Conservation (phyloP, 2,888 invertebrate genomes). For the Terebella lapidaria region DNA sequence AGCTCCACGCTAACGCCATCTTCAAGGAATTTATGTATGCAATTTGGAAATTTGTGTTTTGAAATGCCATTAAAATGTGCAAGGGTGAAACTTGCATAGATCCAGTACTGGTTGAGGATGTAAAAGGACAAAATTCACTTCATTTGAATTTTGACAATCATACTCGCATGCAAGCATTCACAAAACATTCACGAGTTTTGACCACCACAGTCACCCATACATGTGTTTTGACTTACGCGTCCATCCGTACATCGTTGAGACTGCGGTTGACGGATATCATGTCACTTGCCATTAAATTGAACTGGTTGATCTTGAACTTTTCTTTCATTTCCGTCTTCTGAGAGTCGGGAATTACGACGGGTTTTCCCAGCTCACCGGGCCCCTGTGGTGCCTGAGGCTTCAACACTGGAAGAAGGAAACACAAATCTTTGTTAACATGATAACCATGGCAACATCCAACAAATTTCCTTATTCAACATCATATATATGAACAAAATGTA, state of each 20-base stretch:
- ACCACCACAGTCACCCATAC: too few relatives aligned
- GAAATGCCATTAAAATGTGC: too few relatives aligned
- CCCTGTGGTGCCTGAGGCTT: slow-evolving; percentile 56
- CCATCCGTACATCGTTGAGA: slow-evolving; percentile 84
- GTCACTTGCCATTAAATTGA: slow-evolving; percentile 95
- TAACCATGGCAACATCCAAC: too few relatives aligned
- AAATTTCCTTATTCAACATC: neutral
- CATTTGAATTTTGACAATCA: too few relatives aligned
- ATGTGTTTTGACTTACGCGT: slow-evolving; percentile 67
- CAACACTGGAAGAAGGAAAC: slow-evolving; percentile 4
- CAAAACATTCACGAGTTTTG: too few relatives aligned
- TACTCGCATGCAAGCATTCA: too few relatives aligned
- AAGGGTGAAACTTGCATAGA: too few relatives aligned
- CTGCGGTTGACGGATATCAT: slow-evolving; percentile 95
- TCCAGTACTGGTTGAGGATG: too few relatives aligned
- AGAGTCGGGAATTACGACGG: slow-evolving; percentile 83
- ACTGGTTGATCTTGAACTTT: slow-evolving; percentile 96
- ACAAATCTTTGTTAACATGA: neutral
- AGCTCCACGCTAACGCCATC: too few relatives aligned
- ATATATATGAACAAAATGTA: neutral
- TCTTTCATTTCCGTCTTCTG: slow-evolving; percentile 86
- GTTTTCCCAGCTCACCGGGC: slow-evolving; percentile 86
- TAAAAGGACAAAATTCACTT: too few relatives aligned
- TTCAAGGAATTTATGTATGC: too few relatives aligned
- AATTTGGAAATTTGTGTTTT: too few relatives aligned